Percentiles rank a stretch among this genome's conserved stretches.
phyloP scores from a whole-genome alignment of 2,888 invertebrate species.

The Labia minor region DNA sequence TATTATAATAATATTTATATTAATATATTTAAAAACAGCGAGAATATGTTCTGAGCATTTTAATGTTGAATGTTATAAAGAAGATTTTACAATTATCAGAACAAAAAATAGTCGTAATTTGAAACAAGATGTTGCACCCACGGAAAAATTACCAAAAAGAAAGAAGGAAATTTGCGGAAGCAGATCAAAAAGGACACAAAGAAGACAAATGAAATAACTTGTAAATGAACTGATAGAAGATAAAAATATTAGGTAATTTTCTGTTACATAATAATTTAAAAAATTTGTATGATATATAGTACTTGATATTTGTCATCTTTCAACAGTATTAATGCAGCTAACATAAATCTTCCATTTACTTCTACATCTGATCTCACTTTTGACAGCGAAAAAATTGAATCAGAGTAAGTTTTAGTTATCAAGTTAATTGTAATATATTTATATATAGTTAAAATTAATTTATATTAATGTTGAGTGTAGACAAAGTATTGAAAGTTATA shows the following conservation, averaged over 20 bases:
- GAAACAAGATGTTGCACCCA: not conserved
- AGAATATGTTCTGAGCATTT: slow-evolving; percentile 6
- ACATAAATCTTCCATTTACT: not conserved
- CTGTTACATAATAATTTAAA: not conserved
- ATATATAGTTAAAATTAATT: not conserved
- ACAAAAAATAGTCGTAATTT: not conserved
- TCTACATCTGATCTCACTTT: not conserved
- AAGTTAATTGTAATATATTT: not conserved
- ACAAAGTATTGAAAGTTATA: slow-evolving; percentile 6
- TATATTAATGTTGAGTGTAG: not conserved
- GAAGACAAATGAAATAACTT: not conserved
- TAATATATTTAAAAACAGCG: not conserved
- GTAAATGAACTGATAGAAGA: not conserved
- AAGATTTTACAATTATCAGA: not conserved
- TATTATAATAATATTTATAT: not conserved
- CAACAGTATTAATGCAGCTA: not conserved
- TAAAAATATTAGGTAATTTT: not conserved
- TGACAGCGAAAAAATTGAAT: not conserved
- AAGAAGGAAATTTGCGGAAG: not conserved
- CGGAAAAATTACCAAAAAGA: not conserved
- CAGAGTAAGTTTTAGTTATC: not conserved
- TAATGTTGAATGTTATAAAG: not conserved
- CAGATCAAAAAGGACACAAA: not conserved
- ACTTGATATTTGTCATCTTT: not conserved
- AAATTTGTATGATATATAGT: not conserved